phyloP scores from a whole-genome alignment of 2,797 vertebrate species.

The Eupleurogrammus muticus region DNA sequence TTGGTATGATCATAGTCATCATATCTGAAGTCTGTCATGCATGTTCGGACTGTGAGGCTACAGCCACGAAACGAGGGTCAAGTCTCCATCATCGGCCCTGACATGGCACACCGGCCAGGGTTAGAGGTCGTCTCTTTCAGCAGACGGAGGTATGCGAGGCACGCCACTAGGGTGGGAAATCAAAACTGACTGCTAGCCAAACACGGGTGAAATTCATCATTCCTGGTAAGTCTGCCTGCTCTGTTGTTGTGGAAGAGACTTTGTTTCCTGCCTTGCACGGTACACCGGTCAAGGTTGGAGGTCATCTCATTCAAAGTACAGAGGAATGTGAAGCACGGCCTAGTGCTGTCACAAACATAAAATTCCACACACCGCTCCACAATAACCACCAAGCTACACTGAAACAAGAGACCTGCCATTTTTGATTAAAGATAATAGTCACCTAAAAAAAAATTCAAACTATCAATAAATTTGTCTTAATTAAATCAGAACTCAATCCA shows the following conservation, averaged over 20 bases:
- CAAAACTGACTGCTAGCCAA: conserved; percentile 51
- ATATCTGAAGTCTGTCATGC: conserved; percentile 17
- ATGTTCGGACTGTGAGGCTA: conserved; percentile 59
- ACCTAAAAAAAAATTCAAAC: too few relatives aligned
- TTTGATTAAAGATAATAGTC: too few relatives aligned
- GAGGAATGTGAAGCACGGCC: conserved; percentile 67
- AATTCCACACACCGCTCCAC: conserved; percentile 42
- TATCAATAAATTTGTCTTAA: too few relatives aligned
- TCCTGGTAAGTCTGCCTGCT: conserved; percentile 50
- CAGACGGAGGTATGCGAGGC: conserved; percentile 66
- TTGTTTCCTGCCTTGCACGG: conserved; percentile 65
- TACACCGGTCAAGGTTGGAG: conserved; percentile 70
- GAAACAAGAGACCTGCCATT: conserved; percentile 49
- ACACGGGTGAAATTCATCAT: conserved; percentile 39
- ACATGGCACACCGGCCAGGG: conserved; percentile 61
- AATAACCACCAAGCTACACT: conserved; percentile 43
- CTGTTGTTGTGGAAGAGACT: conserved; percentile 60
- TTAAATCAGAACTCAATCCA: too few relatives aligned
- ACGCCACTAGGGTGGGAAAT: conserved; percentile 63
- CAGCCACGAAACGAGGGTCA: conserved; percentile 45
- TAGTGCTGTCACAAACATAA: conserved; percentile 44
- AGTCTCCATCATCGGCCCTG: conserved; percentile 61
- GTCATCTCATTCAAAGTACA: conserved; percentile 72
- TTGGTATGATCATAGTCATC: conserved; percentile 26
- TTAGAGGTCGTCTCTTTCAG: conserved; percentile 68